Base-by-base conservation (phyloP, 2,888 invertebrate genomes). In the Phyllotreta striolata region DNA sequence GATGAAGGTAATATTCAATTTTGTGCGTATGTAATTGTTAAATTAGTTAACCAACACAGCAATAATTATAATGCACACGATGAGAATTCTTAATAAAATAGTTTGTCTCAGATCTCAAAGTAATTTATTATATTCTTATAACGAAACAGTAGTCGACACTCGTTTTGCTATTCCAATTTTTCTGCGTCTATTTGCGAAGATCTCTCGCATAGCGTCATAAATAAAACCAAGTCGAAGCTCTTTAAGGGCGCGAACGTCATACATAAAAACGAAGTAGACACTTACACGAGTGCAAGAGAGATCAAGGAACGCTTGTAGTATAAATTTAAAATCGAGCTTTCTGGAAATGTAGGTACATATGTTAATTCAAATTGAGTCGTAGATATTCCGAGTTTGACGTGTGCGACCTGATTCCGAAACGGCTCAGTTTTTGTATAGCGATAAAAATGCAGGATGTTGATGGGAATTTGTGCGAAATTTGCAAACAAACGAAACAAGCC, bases 181-280 rank as follows among this genome's bases (percentile, higher is more conserved):
- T 44, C 44, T n/a, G 7, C 14, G 4, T 44, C 9, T 44, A 44
- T 44, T 44, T 44, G 7, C n/a, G 44, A 44, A 7, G 44, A 44
- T 44, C 7, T 44, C 44, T 44, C 14, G 10, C 44, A 6, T 44
- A n/a, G 44, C 44, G 14, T 9, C 44, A 44, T 44, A 44, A 44
- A 44, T 44, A 44, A 44, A 44, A 44, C 9, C 44, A 44, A 44
- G 41, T n/a, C 44, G 44, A 44, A 44, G 44, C 44, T 44, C 12
- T 44, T 44, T 44, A 44, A 44, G 10, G 10, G 44, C 10, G 7
- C 44, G 44, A 10, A 44, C 14, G 44, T 44, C 44, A 44, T 44
- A 44, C 44, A 44, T 44, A 44, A 44, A 44, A 44, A 44, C 44
- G 44, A 44, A 44, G 44, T 44, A 44, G 44, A 44, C 44, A 44